Evolutionary conservation across 2,113 vertebrate genomes (phyloP), one percentile per base, ranked within the genome.

Genomic region (Tamias sibiricus): DNA sequence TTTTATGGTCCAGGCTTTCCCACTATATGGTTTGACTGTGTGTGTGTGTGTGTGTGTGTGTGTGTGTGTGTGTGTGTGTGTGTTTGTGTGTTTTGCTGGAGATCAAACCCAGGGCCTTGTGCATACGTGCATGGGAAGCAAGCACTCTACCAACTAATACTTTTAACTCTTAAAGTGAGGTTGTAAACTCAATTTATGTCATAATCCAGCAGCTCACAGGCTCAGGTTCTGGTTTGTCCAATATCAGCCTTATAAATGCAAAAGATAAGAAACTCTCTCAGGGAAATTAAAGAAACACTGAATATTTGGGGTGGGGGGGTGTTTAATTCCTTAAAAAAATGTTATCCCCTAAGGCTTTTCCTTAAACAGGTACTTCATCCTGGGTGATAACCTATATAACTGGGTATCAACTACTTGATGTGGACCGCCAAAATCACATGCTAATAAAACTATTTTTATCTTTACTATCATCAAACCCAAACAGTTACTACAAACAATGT

Each of bases 361-460:
- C 44, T 89, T 88, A 91, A 83, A 72, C 40, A 76, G 32, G 9
- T 11, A 90, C 32, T 90, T 85, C 62, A 90, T 26, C 57, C 32
- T 62, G 69, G 6, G 13, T 59, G 57, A 72, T 42, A 88, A 82
- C 6, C 79, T 80, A 87, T 91, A 32, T 8, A 87, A 74, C 4
- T 20, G 12, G 64, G 44, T 47, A 88, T 54, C 49, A 92, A 92
- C 35, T 57, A 28, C n/a, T 69, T 35, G 5, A 76, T 37, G 85
- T 17, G 12, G 22, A 89, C 44, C 85, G 19, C n/a, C 69, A 52
- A 89, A 96, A 32, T 68, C 32, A 47, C 17, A 85, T 24, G 76
- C 64, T 83, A 66, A 94, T 87, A 81, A 87, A 87, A 93, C 42
- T 64, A 86, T 47, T 90, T 95, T 82, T 90, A 90, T 75, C 75